phyloP scores from a whole-genome alignment of 2,113 vertebrate genomes.

The Pungitius pungitius region DNA sequence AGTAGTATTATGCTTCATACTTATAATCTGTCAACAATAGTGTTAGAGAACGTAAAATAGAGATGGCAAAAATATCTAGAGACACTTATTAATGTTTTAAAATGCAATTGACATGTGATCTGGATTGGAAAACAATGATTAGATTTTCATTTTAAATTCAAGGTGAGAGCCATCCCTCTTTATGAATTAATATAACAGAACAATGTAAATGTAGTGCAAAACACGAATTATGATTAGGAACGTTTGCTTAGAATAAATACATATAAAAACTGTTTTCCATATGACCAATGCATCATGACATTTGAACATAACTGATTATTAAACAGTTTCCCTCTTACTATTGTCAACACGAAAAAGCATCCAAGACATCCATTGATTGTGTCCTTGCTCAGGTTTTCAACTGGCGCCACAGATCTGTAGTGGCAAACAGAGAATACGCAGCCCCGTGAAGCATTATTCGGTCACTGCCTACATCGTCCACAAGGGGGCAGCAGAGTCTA shows the following conservation, averaged over 20 bases:
- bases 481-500: conserved; percentile 60
- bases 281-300: neutral
- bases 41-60: neutral
- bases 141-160: neutral
- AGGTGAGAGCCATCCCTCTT: too few species aligned
- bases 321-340: neutral
- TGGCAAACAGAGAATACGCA: conserved; percentile 36
- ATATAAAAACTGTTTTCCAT: neutral
- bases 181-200: neutral
- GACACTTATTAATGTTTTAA: neutral
- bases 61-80: neutral
- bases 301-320: neutral
- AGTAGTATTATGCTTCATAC: neutral
- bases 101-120: neutral
- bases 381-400: neutral
- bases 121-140: neutral
- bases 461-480: conserved; percentile 33
- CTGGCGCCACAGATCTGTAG: conserved; percentile 10
- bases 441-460: neutral
- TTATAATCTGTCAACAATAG: neutral
- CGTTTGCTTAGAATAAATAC: neutral
- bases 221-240: neutral
- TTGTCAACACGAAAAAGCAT: neutral
- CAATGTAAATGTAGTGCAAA: neutral
- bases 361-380: neutral